Conservation (phyloP, 1,140 invertebrate genomes). For the Pristionchus pacificus region DNA sequence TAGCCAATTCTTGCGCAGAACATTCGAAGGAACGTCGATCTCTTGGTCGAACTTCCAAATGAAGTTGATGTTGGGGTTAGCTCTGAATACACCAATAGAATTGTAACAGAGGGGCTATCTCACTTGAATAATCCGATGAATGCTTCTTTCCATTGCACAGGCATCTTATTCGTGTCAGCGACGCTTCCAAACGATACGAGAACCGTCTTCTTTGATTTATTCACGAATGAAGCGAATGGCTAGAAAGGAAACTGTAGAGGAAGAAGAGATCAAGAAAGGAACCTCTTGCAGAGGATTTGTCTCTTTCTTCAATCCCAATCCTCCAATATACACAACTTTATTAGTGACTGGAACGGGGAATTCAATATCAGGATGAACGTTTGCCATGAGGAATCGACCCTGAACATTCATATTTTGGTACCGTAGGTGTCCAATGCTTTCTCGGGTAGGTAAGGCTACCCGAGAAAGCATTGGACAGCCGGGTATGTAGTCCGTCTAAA, state of each 20-base stretch:
- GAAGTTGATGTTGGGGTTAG: conserved; percentile 16
- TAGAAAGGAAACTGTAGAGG: background rate
- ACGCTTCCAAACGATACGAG: conserved; percentile 14
- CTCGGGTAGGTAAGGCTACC: no score
- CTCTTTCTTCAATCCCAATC: background rate
- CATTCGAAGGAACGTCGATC: conserved; percentile 22
- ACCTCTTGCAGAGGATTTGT: background rate
- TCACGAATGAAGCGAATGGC: background rate
- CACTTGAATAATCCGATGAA: conserved; percentile 16
- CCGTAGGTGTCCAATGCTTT: background rate
- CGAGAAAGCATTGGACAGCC: background rate
- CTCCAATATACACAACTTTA: conserved; percentile 12
- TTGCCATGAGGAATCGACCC: background rate
- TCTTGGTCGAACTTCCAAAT: conserved; percentile 23
- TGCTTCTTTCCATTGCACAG: conserved; percentile 8
- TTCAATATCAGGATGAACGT: conserved; percentile 1
- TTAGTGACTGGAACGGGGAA: conserved; percentile 1
- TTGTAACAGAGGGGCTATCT: background rate
- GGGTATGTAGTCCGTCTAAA: no score
- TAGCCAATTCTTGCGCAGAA: conserved; percentile 9
- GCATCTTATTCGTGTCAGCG: conserved; percentile 3
- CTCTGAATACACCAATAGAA: conserved; percentile 5
- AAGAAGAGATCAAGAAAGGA: background rate
- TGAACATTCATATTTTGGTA: background rate
- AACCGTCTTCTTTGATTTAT: conserved; percentile 6